Evolutionary conservation across 2,888 invertebrate genomes (phyloP), one percentile per base, ranked within the genome.

Genomic region (Rapana venosa): DNA sequence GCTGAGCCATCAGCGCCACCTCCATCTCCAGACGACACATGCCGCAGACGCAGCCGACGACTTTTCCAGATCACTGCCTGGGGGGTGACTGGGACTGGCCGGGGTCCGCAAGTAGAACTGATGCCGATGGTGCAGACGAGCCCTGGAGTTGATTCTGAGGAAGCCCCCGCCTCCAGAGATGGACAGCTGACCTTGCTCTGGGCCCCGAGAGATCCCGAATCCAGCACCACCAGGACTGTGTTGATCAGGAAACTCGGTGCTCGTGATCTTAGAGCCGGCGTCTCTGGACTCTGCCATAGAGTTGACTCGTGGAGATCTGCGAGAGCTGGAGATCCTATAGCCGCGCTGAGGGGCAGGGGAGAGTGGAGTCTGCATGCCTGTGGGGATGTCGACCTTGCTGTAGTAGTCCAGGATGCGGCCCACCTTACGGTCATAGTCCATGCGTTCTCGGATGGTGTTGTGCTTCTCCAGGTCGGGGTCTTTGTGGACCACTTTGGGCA

Each of bases 11-110:
- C 13, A 93, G 88, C 20, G 93, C 92, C 17, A 94, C 90, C 77
- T 94, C 93, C 87, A 93, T 92, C 87, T 94, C 94, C 79, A 94
- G 91, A 17, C 92, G 90, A 88, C 94, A 94, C 91, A 94, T 92
- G n/a, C 92, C 92, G 74, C 94, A 94, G 30, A 92, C 90, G 87
- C 94, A 94, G 61, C 91, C 92, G 92, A 92, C 30, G 92, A 92
- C 32, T 58, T 30, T 30, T 61, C 32, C 32, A 13, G 6, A 4
- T n/a, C 35, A 0, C 13, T 32, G 30, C 66, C 32, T 56, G 15
- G 0, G 8, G 26, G 1, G 36, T 22, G 6, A 22, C 30, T 36
- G 1, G 15, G 66, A 17, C n/a, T 17, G 35, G 26, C 35, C 11
- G 85, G 66, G 4, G 94, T 93, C 90, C 92, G 93, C 89, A 93